phyloP scores from a whole-genome alignment of 1,140 invertebrate species.

The Psilanteris sp. region DNA sequence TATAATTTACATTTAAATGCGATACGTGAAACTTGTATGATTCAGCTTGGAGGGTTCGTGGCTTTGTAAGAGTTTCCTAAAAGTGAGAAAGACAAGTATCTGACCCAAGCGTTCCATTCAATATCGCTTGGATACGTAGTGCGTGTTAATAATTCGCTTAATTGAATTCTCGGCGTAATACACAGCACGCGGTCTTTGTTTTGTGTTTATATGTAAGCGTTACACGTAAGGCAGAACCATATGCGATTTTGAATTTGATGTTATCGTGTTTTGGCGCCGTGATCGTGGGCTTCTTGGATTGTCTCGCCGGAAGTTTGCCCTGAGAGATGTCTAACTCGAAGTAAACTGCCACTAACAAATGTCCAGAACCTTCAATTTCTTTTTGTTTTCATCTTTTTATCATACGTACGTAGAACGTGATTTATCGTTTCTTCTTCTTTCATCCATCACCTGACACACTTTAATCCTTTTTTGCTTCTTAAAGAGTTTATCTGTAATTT shows the following conservation, averaged over 20 bases:
- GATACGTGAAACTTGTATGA: slow-evolving; percentile 8
- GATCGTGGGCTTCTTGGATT: slow-evolving; percentile 56
- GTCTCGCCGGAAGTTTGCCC: slow-evolving; percentile 71
- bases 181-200: slow-evolving; percentile 43
- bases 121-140: slow-evolving; percentile 26
- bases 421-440: slow-evolving; percentile 50
- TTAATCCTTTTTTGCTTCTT: slow-evolving; percentile 43
- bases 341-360: slow-evolving; percentile 62
- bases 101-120: slow-evolving; percentile 39
- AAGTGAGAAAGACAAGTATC: slow-evolving; percentile 55
- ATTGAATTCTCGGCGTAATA: slow-evolving; percentile 50
- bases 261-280: slow-evolving; percentile 67
- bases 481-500: slow-evolving; percentile 34
- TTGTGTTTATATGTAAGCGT: slow-evolving; percentile 37
- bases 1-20: slow-evolving; percentile 33
- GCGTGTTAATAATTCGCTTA: slow-evolving; percentile 61
- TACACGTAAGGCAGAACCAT: slow-evolving; percentile 74
- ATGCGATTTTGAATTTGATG: slow-evolving; percentile 69
- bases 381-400: slow-evolving; percentile 53
- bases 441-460: slow-evolving; percentile 55
- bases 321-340: slow-evolving; percentile 71
- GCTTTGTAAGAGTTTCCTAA: slow-evolving; percentile 27
- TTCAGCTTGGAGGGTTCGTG: background rate
- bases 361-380: slow-evolving; percentile 51
- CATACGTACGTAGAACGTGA: slow-evolving; percentile 20